A percentile compares a stretch with the other conserved stretches of the same genome.
phyloP scores from a whole-genome alignment of 2,797 vertebrate species.

The Lepus townsendii region DNA sequence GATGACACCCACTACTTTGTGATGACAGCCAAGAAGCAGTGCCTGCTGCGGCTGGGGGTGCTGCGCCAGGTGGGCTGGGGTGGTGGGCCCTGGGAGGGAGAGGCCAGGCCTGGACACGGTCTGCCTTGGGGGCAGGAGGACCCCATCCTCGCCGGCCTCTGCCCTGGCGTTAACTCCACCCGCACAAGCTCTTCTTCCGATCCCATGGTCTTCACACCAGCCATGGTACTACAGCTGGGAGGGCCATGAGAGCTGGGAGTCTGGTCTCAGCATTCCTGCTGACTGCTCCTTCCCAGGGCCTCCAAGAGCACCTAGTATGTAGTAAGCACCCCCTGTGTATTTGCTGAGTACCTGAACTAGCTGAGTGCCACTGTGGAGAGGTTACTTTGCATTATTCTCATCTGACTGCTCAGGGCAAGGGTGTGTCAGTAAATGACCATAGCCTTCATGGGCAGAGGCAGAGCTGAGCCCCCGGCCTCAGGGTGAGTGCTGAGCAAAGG shows the following conservation, averaged over 20 bases:
- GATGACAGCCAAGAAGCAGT: conserved; percentile 98
- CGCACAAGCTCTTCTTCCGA: background rate
- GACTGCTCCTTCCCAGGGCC: background rate
- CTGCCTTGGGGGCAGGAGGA: no score
- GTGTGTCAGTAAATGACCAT: background rate
- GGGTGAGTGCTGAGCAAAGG: background rate
- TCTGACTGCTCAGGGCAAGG: background rate
- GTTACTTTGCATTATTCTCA: background rate
- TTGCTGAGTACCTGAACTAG: background rate
- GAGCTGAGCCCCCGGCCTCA: background rate
- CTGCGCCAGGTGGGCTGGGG: conserved; percentile 91
- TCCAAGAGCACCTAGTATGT: background rate
- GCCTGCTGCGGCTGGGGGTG: conserved; percentile 94
- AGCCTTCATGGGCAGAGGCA: background rate
- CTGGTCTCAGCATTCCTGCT: conserved; percentile 13
- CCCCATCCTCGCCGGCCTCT: background rate
- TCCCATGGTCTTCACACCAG: background rate
- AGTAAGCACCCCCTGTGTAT: background rate
- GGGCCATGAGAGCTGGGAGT: background rate
- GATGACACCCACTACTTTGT: conserved; percentile 98
- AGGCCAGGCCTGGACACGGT: background rate
- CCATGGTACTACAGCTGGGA: background rate
- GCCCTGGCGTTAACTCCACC: background rate
- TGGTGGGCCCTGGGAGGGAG: background rate
- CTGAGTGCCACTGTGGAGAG: background rate